Conservation (phyloP, 2,797 vertebrate genomes). For the Eulemur coronatus region DNA sequence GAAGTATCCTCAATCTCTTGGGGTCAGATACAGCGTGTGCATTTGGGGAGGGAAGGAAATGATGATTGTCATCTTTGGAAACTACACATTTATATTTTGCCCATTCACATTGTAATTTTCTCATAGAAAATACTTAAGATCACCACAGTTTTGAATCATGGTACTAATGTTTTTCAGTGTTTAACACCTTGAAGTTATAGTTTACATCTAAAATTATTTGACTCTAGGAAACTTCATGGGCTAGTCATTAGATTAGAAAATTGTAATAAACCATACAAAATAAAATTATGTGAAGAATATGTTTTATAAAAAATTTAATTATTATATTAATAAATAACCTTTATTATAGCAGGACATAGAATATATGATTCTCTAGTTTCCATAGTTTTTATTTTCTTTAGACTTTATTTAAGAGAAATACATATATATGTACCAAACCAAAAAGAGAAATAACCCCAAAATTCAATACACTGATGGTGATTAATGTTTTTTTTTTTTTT, state of each 20-base stretch:
- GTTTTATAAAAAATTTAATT: background rate
- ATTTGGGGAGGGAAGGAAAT: background rate
- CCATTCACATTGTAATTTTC: background rate
- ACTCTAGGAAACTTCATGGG: background rate
- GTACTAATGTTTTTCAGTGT: background rate
- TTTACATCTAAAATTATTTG: background rate
- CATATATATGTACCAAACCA: background rate
- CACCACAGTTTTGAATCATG: background rate
- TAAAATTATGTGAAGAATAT: background rate
- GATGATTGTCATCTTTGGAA: background rate
- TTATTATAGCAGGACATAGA: background rate
- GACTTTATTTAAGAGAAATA: background rate
- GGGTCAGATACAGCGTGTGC: background rate
- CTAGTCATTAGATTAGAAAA: background rate
- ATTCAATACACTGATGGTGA: background rate
- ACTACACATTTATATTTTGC: background rate
- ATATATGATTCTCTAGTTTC: background rate
- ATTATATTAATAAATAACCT: background rate
- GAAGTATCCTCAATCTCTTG: background rate
- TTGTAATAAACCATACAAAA: background rate
- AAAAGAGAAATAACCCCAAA: background rate
- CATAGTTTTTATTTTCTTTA: background rate
- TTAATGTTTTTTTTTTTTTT: background rate
- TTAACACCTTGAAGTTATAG: background rate
- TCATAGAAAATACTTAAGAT: background rate